A percentile compares a stretch with the other conserved stretches of the same genome.
phyloP scores from a whole-genome alignment of 1,140 invertebrate genomes.

The Drosophila willistoni region DNA sequence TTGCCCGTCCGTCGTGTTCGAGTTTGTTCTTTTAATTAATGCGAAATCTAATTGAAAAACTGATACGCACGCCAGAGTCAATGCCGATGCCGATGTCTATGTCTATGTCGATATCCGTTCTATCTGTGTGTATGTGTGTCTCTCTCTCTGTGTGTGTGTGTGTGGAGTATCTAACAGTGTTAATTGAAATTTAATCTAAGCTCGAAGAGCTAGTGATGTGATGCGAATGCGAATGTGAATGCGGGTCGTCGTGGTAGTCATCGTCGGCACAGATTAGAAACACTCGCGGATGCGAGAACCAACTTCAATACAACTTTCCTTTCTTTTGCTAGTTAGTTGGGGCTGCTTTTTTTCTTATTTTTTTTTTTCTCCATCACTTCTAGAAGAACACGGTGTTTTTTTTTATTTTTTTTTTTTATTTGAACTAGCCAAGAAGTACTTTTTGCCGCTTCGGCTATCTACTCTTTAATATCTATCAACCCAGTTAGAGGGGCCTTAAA shows the following conservation, averaged over 20 bases:
- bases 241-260: constrained; percentile 20
- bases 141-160: constrained; percentile 8
- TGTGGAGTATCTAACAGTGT: constrained; percentile 51
- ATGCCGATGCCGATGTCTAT: constrained; percentile 22
- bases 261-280: constrained; percentile 68
- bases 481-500: constrained; percentile 36
- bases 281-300: constrained; percentile 61
- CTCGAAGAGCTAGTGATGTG: constrained; percentile 32
- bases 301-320: constrained; percentile 35
- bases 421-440: constrained; percentile 6
- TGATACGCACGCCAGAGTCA: constrained; percentile 46
- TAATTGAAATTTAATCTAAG: constrained; percentile 74
- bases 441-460: constrained; percentile 32
- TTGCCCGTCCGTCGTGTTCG: constrained; percentile 23
- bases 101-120: constrained; percentile 11
- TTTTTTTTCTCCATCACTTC: background rate
- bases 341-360: background rate
- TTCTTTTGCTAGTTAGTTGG: constrained; percentile 25
- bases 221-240: constrained; percentile 42
- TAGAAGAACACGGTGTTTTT: background rate
- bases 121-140: background rate
- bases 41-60: constrained; percentile 72
- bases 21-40: constrained; percentile 63
- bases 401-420: background rate
- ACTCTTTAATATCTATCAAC: constrained; percentile 48